A percentile compares a stretch with the other conserved stretches of the same genome.
These are phyloP conservation scores for Scylla paramamosain DNA, from an alignment of 1,140 invertebrate genomes.

Conservation along the genomic window DNA sequence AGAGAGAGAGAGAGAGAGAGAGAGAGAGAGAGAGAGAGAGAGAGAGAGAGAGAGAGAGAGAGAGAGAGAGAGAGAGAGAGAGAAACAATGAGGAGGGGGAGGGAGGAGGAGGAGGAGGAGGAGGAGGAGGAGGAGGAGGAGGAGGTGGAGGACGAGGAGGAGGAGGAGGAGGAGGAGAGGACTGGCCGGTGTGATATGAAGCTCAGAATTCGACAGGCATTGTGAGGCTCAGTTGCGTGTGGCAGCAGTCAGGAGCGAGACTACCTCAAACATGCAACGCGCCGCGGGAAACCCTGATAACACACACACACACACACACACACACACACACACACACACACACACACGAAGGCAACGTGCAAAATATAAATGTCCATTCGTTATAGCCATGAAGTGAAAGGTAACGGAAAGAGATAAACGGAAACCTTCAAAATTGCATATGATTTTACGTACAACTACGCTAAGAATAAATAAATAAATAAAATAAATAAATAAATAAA, in stretches of 20 bases:
- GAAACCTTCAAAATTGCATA: too few relatives aligned
- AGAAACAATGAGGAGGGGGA: background rate
- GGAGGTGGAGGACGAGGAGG: background rate
- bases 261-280: background rate
- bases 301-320: constrained; percentile 11
- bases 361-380: too few relatives aligned
- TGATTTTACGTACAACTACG: too few relatives aligned
- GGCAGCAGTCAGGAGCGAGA: background rate
- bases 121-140: background rate
- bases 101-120: background rate
- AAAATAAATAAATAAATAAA: too few relatives aligned
- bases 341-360: too few relatives aligned
- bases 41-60: constrained; percentile 16
- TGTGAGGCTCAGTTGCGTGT: background rate
- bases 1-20: constrained; percentile 3
- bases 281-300: background rate
- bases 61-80: too few relatives aligned
- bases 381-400: too few relatives aligned
- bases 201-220: constrained; percentile 1
- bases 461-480: too few relatives aligned
- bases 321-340: background rate
- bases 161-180: background rate
- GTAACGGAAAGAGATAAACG: too few relatives aligned
- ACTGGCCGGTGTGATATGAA: background rate
- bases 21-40: constrained; percentile 55